Conservation (phyloP, 2,113 vertebrate genomes). For the Urocolius indicus region DNA sequence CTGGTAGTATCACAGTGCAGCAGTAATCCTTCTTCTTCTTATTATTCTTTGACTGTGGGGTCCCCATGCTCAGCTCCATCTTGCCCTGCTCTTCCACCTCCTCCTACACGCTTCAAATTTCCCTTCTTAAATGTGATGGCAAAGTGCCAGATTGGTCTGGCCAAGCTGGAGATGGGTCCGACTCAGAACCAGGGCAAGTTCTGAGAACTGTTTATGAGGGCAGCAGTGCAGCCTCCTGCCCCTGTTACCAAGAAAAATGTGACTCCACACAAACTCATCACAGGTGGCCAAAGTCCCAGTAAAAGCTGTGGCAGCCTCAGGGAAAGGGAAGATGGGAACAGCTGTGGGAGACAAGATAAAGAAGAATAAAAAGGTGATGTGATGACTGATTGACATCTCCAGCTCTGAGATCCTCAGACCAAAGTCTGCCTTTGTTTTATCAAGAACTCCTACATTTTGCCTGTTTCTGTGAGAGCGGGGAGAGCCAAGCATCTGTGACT, state of each 20-base stretch:
- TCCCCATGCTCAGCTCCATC: too few species aligned
- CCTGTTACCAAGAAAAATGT: too few species aligned
- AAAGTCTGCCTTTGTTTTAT: background rate
- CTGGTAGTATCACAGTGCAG: background rate
- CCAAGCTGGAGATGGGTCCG: too few species aligned
- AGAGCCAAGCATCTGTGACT: accelerated
- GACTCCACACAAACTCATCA: too few species aligned
- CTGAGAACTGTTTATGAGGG: too few species aligned
- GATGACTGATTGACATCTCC: background rate
- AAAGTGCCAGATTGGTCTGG: too few species aligned
- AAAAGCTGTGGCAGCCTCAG: background rate
- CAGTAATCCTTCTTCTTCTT: background rate
- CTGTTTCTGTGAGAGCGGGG: background rate
- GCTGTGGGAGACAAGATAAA: background rate
- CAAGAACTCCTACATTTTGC: background rate
- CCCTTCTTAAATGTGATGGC: too few species aligned
- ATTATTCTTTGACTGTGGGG: too few species aligned
- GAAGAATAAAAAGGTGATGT: background rate
- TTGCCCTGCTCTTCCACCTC: too few species aligned
- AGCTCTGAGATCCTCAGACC: background rate
- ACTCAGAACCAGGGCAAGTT: too few species aligned
- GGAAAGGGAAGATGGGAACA: background rate
- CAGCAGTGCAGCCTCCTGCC: too few species aligned
- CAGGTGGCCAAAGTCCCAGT: background rate
- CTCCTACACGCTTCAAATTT: too few species aligned